Base-by-base conservation (phyloP, 2,113 vertebrate genomes). In the Trichechus manatus region DNA sequence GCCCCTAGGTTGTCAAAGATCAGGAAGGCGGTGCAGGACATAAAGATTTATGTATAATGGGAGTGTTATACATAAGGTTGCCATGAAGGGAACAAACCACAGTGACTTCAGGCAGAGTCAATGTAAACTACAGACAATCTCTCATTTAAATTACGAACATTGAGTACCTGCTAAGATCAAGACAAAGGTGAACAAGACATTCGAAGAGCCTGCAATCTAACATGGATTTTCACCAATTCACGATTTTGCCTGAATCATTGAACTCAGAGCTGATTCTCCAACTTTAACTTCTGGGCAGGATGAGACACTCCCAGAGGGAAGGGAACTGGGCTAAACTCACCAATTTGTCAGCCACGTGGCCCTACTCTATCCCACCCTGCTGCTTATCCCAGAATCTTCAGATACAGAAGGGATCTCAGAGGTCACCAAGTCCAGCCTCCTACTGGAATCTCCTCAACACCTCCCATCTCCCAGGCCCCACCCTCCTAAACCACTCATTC, bases 341-440 rank as follows among this genome's bases (percentile, higher is more conserved):
- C 78, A 33, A 29, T 9, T 6, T 27, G 17, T 33, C 56, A 87
- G 66, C 22, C n/a, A 31, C 59, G 53, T 50, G 59, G 3, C 47
- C 31, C 83, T 42, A 75, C 10, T 27, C 33, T 6, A 63, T 2
- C 20, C 20, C 61, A 20, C 23, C 33, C 92, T 81, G 47, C 33
- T 78, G 64, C 75, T 80, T 85, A 64, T 27, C 88, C 70, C 64
- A 80, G 44, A 96, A 44, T 23, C 50, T n/a, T 70, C 84, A 59
- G n/a, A 36, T 9, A 44, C 0, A 36, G 56, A 77, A 31, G 78
- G n/a, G 17, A 36, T 9, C 78, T 25, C 2, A 61, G 50, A 82
- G 44, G 59, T 82, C 74, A 87, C 61, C 68, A 78, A 29, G 44
- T 17, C 13, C 23, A 87, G n/a, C 4, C 23, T 25, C 36, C 68